Base-by-base conservation (phyloP, 2,113 vertebrate species). In the Theristicus caerulescens region DNA sequence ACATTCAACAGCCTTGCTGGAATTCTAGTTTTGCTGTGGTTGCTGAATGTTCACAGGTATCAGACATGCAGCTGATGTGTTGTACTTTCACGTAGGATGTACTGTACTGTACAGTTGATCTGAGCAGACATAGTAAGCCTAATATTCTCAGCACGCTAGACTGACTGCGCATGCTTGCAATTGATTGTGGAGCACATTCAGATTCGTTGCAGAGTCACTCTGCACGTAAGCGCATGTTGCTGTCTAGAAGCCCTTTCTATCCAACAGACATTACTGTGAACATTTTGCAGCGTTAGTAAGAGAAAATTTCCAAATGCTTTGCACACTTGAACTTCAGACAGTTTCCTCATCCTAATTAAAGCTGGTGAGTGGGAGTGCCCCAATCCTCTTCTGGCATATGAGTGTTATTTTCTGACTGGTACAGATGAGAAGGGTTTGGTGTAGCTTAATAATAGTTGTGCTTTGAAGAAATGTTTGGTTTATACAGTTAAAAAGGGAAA, bases 401-500 rank as follows among this genome's bases (percentile, higher is more conserved):
- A 82, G 29, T 87, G 36, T 73, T 80, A 7, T 65, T 88, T 74
- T 91, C n/a, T 70, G 49, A n/a, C 57, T 61, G 77, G 72, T 85
- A 67, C 27, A 71, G 70, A 84, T 74, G 51, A 77, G 74, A 73
- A 38, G 12, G 55, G 38, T 65, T 88, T 90, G 84, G 47, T 76
- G 46, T 69, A 73, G 42, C 51, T 92, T 83, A 51, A 11, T 51
- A 64, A 46, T 47, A 81, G 38, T 64, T 59, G n/a, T 64, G 47
- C 93, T 94, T 93, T 76, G 91, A 96, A 95, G 79, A 96, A 96
- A 94, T 83, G 78, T 86, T 94, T 96, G 74, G 55, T 79, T 95
- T 90, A 66, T 90, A 24, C 16, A 46, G 55, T 66, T 91, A 86
- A 88, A 95, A 91, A 90, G 36, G 69, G 82, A 93, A 94, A 88